A percentile compares a stretch with the other conserved stretches of the same genome.
These are phyloP conservation scores for Bombus picipes DNA, from an alignment of 1,140 invertebrate genomes.

Conservation along the genomic window DNA sequence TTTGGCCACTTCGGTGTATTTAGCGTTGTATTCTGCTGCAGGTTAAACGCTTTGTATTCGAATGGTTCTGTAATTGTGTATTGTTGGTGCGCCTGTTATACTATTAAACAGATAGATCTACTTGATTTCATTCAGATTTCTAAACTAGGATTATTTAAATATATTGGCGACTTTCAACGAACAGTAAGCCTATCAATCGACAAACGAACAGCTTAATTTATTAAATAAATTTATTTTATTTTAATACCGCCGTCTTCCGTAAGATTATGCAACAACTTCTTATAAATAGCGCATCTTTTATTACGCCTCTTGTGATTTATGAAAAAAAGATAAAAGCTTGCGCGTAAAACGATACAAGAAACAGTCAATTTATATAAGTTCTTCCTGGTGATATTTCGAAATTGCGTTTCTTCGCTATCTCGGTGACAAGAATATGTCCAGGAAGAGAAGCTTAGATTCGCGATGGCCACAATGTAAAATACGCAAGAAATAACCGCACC, in stretches of 20 bases:
- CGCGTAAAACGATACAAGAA: neutral
- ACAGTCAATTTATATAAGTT: neutral
- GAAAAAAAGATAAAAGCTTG: neutral
- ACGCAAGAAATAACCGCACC: slow-evolving; percentile 46
- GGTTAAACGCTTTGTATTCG: neutral
- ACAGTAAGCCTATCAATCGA: neutral
- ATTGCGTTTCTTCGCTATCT: neutral
- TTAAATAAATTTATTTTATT: neutral
- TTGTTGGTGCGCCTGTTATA: neutral
- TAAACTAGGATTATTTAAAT: neutral
- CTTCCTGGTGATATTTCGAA: neutral
- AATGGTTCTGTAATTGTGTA: neutral
- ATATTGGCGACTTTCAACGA: neutral
- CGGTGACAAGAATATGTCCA: neutral
- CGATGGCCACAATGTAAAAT: slow-evolving; percentile 21
- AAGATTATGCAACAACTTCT: neutral
- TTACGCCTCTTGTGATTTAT: neutral
- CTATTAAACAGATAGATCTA: neutral
- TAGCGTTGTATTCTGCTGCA: neutral
- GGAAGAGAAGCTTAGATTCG: slow-evolving; percentile 7
- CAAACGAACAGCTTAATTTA: no score
- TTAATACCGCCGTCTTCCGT: neutral
- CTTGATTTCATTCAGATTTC: no score
- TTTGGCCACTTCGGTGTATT: neutral
- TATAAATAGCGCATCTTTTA: neutral